Evolutionary conservation across 2,113 vertebrate species (phyloP), one percentile per base, ranked within the genome.

Genomic region (Cercocebus atys): DNA sequence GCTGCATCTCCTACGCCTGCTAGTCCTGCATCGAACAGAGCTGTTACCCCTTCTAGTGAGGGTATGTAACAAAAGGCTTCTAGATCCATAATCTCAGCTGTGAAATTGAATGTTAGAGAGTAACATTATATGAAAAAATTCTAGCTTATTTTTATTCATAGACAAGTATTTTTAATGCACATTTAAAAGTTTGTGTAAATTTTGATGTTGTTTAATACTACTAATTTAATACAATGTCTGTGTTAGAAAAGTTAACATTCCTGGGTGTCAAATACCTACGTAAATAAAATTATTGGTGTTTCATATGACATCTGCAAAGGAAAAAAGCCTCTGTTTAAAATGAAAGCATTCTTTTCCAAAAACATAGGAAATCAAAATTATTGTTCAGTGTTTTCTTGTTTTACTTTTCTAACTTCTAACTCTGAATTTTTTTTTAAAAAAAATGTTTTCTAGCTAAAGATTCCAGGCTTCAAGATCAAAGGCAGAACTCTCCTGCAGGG

Each of bases 1-100:
- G 99, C 99, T 93, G 99, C 99, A 68, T 99, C 99, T 97, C 99
- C 99, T 78, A 99, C 99, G 84, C 99, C 99, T 98, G 99, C 99
- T 98, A 99, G 99, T 97, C 99, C 99, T 90, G 99, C 99, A 55
- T 99, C 99, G 96, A 99, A 99, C 98, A 99, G 99, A 98, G 99
- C 99, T 27, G 98, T 99, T 80, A 99, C 99, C 94, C 99, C 99
- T 18, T 99, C 99, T 97, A 98, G 98, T 11, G 99, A 99, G 98
- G 99, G 99, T 99, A 98, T 96, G 98, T 64, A 43, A 64, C 59
- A 38, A 57, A 76, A 70, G 38, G 5, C 72, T 86, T 73, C 45
- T 30, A 40, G n/a, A 38, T 32, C 47, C 45, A 10, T 23, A 0
- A 0, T 82, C 12, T 18, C 57, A 0, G 68, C 59, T 79, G n/a